A percentile compares a stretch with the other conserved stretches of the same genome.
Evolutionary conservation across 2,797 vertebrate species (phyloP).

Genomic region (Melanotaenia trifasciata): DNA sequence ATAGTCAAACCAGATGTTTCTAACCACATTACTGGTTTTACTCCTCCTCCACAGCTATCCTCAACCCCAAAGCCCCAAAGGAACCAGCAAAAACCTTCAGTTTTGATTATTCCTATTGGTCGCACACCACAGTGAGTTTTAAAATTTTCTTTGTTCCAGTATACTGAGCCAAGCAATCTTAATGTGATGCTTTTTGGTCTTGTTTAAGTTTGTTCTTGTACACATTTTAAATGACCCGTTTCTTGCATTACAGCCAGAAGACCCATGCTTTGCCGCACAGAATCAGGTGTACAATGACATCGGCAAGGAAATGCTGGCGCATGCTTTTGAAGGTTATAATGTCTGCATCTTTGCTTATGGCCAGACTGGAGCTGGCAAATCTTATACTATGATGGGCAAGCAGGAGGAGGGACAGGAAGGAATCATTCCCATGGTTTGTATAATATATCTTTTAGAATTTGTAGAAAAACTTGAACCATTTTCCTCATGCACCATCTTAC

Average conservation of each 20-base stretch:
- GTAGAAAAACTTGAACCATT: neutral
- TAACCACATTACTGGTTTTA: conserved; percentile 24
- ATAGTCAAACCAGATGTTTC: conserved; percentile 24
- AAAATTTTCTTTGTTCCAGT: neutral
- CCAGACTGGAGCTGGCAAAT: conserved; percentile 98
- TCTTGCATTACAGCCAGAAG: conserved; percentile 85
- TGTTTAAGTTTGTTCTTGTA: neutral
- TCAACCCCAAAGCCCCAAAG: conserved; percentile 98
- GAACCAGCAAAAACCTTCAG: conserved; percentile 98
- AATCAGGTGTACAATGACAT: conserved; percentile 97
- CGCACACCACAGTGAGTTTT: conserved; percentile 93
- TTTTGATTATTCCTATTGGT: conserved; percentile 99
- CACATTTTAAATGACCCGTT: conserved; percentile 7
- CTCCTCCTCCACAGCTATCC: conserved; percentile 86
- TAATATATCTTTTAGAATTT: neutral
- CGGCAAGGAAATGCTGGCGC: conserved; percentile 96
- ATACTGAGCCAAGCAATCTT: neutral
- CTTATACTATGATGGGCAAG: conserved; percentile 99
- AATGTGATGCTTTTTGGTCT: neutral
- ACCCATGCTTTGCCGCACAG: conserved; percentile 94
- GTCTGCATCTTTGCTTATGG: conserved; percentile 99
- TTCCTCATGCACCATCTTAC: neutral
- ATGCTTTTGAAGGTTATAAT: conserved; percentile 98
- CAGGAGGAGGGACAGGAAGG: conserved; percentile 98
- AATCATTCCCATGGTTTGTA: conserved; percentile 95